Base-by-base conservation (phyloP, 1,140 invertebrate genomes). In the Anoplolepis gracilipes region DNA sequence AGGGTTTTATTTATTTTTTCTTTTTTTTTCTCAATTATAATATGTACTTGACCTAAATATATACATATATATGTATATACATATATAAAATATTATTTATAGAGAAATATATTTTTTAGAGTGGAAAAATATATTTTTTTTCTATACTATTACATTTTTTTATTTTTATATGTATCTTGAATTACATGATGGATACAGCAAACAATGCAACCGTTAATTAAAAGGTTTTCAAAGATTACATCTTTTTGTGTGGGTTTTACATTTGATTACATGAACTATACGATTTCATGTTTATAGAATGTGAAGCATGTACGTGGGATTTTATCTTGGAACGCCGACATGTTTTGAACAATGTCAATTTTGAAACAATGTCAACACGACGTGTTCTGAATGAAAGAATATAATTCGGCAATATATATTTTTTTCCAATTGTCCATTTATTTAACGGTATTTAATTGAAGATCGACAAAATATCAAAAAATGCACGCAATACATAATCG, bases 271-370 rank as follows among this genome's bases (percentile, higher is more conserved):
- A 22, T n/a, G 42, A 36, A 70, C 30, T 33, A 8, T n/a, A 49
- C 19, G 8, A 25, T 82, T 49, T 49, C 13, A 82, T 72, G 36
- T 73, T 82, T 82, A 82, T 61, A 57, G 25, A 82, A 82, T 59
- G 53, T 30, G 39, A 46, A 82, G 59, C 36, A 28, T 8, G n/a
- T 39, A 33, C 16, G 28, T 22, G 25, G 33, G 59, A 82, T 82
- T 82, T 72, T 73, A 82, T 82, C 39, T n/a, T 59, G 67, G 61
- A 11, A 59, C 67, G 11, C 53, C 6, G 8, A 67, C 25, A 25
- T 72, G 33, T 49, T 49, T 49, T 49, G 19, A 49, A 49, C 3
- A 49, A 49, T 28, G n/a, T 82, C 78, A 73, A 22, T n/a, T 49
- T 49, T 49, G 4, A 49, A 49, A 49, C 3, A 49, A 49, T 28